These are phyloP conservation scores for Triops longicaudatus DNA, from an alignment of 1,140 invertebrate genomes.

Conservation along the genomic window DNA sequence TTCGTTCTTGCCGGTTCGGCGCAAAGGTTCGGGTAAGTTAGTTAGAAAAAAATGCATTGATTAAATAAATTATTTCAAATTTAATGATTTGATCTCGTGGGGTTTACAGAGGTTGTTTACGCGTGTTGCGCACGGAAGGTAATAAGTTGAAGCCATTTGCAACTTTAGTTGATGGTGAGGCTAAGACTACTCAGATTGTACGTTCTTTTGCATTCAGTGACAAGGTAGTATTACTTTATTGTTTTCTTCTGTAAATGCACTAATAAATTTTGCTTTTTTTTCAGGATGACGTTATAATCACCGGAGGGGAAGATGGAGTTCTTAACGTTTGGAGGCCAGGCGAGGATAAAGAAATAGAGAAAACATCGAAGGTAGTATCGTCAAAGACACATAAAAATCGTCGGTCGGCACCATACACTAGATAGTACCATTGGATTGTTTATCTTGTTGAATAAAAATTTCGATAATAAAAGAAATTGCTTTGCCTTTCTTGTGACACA, in stretches of 20 bases:
- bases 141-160: not conserved
- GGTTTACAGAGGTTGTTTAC: not conserved
- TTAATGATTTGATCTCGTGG: not conserved
- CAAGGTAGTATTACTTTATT: not conserved
- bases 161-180: not conserved
- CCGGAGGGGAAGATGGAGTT: slow-evolving; percentile 27
- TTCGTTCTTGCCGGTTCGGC: slow-evolving; percentile 54
- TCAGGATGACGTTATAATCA: slow-evolving; percentile 5
- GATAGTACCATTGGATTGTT: not conserved
- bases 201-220: not conserved
- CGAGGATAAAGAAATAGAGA: not conserved
- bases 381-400: not conserved
- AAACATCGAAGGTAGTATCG: not conserved
- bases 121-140: not conserved
- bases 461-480: no score
- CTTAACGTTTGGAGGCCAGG: slow-evolving; percentile 27
- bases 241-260: not conserved
- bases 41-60: not conserved
- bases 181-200: not conserved
- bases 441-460: not conserved
- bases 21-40: not conserved
- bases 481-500: no score
- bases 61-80: not conserved
- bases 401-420: not conserved
- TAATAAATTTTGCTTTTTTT: not conserved